Evolutionary conservation across 2,113 vertebrate genomes (phyloP), one percentile per base, ranked within the genome.

Genomic region (Nannobrachium achirus): DNA sequence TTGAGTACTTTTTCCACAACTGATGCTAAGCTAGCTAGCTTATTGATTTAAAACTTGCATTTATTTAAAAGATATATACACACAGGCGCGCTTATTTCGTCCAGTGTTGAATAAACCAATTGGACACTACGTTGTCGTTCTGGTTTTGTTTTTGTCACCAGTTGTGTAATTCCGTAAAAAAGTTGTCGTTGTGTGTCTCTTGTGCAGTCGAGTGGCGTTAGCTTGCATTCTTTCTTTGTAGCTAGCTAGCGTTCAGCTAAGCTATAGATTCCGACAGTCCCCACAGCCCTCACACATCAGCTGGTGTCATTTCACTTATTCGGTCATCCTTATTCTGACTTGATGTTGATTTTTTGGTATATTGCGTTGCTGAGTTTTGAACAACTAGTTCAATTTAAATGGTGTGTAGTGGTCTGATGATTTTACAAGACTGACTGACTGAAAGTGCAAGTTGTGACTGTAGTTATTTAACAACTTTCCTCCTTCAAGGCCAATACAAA

Each of bases 251-350:
- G 25, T 71, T 86, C 89, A 84, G 87, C n/a, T 7, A 40, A 59
- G 77, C 76, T 81, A 33, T 33, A 83, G 87, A 90, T 90, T 89
- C 89, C 89, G 75, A 85, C 87, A 82, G 84, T 90, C 81, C 73
- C 82, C 80, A 63, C 83, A 82, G n/a, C n/a, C n/a, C n/a, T n/a
- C n/a, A n/a, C n/a, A n/a, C n/a, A n/a, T n/a, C n/a, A n/a, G n/a
- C n/a, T n/a, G n/a, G n/a, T n/a, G n/a, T n/a, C n/a, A n/a, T n/a
- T n/a, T n/a, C n/a, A n/a, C n/a, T n/a, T n/a, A n/a, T n/a, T n/a
- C n/a, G n/a, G n/a, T n/a, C n/a, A n/a, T n/a, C n/a, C n/a, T n/a
- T n/a, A n/a, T 50, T 50, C 3, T 33, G 25, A 16, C n/a, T 16
- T 18, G n/a, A n/a, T 19, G n/a, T 15, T 50, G 7, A 50, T 16